These are phyloP conservation scores for Galerucella pusilla DNA, from an alignment of 2,888 invertebrate genomes.

Conservation along the genomic window DNA sequence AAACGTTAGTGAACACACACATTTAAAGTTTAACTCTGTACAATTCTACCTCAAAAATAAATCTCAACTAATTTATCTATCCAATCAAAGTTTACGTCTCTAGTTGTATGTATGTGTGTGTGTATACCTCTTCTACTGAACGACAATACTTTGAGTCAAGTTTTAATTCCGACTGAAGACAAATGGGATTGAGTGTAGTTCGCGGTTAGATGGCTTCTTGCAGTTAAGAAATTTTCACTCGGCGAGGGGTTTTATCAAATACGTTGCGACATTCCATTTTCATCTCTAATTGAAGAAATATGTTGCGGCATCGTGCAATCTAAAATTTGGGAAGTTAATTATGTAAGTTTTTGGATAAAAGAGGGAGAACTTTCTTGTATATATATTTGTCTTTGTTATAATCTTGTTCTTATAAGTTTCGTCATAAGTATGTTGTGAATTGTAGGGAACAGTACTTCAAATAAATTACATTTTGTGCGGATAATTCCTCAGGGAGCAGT, in stretches of 20 bases:
- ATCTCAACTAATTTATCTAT: conserved; percentile 3
- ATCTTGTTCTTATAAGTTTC: too few relatives aligned
- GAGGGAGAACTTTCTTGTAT: neutral
- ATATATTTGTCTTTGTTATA: neutral
- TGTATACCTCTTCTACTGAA: conserved; percentile 12
- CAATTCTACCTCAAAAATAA: conserved; percentile 3
- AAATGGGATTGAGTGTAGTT: conserved; percentile 21
- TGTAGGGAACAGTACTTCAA: too few relatives aligned
- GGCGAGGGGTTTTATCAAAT: conserved; percentile 14
- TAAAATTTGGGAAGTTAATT: conserved; percentile 1
- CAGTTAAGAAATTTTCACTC: conserved; percentile 14
- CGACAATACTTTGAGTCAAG: conserved; percentile 11
- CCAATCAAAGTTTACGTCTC: neutral
- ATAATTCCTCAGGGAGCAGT: too few relatives aligned
- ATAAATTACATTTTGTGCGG: too few relatives aligned
- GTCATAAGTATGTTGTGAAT: rapidly evolving
- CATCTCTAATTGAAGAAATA: conserved; percentile 20
- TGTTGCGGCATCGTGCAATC: conserved; percentile 16
- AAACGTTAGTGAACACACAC: neutral
- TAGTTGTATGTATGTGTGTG: neutral
- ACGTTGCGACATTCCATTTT: conserved; percentile 20
- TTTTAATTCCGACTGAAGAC: conserved; percentile 9
- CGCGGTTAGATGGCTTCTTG: conserved; percentile 22
- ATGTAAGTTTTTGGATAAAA: conserved; percentile 4
- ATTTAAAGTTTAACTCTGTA: neutral